A percentile compares a stretch with the other conserved stretches of the same genome.
These are phyloP conservation scores for Melanerpes formicivorus DNA, from an alignment of 2,113 vertebrate genomes.

Conservation along the genomic window DNA sequence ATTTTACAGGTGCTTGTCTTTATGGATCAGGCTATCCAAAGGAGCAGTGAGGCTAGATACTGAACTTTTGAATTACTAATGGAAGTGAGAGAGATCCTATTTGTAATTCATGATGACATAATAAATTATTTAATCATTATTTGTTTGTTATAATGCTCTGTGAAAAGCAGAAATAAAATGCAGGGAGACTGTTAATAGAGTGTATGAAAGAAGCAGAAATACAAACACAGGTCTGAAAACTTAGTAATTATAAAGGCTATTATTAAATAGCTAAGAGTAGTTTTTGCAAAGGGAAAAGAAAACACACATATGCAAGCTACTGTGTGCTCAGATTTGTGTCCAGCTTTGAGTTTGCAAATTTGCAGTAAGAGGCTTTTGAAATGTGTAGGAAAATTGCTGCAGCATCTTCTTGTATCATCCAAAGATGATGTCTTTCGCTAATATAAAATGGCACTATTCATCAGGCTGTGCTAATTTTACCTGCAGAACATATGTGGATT, in stretches of 20 bases:
- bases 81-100: background rate
- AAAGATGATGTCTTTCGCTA: background rate
- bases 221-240: background rate
- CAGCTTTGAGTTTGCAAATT: background rate
- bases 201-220: background rate
- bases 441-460: background rate
- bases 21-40: background rate
- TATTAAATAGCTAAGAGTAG: background rate
- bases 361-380: background rate
- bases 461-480: background rate
- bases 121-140: background rate
- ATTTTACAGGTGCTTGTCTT: background rate
- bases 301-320: background rate
- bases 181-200: background rate
- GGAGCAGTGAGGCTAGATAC: background rate
- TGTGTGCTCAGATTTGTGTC: background rate
- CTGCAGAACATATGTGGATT: background rate
- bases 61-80: background rate
- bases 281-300: background rate
- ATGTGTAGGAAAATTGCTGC: background rate
- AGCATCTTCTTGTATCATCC: background rate
- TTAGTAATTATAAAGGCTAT: background rate
- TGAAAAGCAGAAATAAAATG: background rate
- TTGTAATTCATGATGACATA: background rate
- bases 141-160: background rate